Evolutionary conservation across 2,888 invertebrate genomes (phyloP), one percentile per base, ranked within the genome.

Genomic region (Nymphalis urticae): DNA sequence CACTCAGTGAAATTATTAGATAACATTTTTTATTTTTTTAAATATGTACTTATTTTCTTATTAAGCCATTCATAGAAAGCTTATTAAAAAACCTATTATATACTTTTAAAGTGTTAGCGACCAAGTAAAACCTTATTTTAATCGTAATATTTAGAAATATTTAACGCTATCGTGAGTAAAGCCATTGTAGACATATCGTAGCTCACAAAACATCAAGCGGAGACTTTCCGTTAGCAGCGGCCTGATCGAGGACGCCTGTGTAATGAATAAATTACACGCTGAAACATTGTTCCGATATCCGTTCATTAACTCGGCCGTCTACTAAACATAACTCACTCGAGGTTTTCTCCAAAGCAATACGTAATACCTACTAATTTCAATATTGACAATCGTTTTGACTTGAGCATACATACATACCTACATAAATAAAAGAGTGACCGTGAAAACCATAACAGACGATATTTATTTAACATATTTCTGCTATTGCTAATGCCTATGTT

Each of bases 191-290:
- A 21, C 19, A 50, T 67, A 48, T 50, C 54, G 56, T 64, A 64
- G 64, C 50, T 82, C 81, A 82, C 79, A 85, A 81, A 83, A 85
- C 84, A 86, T 84, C 84, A 83, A 76, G 80, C 85, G 87, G 89
- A 88, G 89, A 89, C 85, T 89, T 90, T 90, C 90, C 89, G 87
- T 82, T 86, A 83, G 78, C 80, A 79, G 80, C 77, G 66, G 77
- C 75, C 82, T 89, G 89, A 90, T 89, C 89, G 91, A 90, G 90
- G 90, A 88, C 91, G 89, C 80, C 85, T 88, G 90, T 87, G 85
- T 90, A 89, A 92, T 92, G 92, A 91, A 92, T 92, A 92, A 92
- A 92, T 92, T 92, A 92, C 92, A 92, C 89, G 90, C 90, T 90
- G 89, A 89, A 90, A 91, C 89, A 91, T 90, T 92, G 90, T 92